These are phyloP conservation scores for Erebia epiphron DNA, from an alignment of 2,888 invertebrate genomes.

Conservation along the genomic window DNA sequence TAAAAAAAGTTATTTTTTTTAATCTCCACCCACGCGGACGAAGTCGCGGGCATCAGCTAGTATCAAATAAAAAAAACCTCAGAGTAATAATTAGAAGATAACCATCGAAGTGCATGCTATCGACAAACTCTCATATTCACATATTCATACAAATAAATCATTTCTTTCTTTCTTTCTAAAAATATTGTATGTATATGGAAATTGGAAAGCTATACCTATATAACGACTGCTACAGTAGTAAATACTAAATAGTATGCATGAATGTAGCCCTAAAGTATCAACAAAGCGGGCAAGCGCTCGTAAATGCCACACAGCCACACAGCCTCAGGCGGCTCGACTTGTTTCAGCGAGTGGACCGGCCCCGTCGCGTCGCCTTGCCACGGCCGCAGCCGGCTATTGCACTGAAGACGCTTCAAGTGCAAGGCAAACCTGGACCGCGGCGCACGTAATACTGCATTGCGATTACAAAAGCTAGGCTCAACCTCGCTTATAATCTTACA, in stretches of 20 bases:
- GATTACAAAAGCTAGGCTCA: constrained; percentile 42
- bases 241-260: background rate
- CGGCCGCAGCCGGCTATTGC: constrained; percentile 62
- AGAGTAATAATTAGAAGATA: no score
- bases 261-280: constrained; percentile 17
- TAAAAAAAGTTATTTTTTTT: no score
- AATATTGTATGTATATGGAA: no score
- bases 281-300: constrained; percentile 11
- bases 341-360: constrained; percentile 40
- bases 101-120: no score
- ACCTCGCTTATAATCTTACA: constrained; percentile 22
- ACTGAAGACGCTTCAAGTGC: constrained; percentile 68
- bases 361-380: constrained; percentile 29
- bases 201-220: no score
- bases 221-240: no score
- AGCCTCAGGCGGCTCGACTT: constrained; percentile 15
- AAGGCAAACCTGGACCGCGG: constrained; percentile 27
- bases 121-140: background rate
- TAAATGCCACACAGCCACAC: constrained; percentile 23
- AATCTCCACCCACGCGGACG: no score
- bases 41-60: no score
- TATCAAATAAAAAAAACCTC: background rate
- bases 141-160: no score
- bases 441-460: constrained; percentile 65
- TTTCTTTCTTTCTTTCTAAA: no score